phyloP scores from a whole-genome alignment of 2,113 vertebrate genomes.

The Pseudopodoces humilis region DNA sequence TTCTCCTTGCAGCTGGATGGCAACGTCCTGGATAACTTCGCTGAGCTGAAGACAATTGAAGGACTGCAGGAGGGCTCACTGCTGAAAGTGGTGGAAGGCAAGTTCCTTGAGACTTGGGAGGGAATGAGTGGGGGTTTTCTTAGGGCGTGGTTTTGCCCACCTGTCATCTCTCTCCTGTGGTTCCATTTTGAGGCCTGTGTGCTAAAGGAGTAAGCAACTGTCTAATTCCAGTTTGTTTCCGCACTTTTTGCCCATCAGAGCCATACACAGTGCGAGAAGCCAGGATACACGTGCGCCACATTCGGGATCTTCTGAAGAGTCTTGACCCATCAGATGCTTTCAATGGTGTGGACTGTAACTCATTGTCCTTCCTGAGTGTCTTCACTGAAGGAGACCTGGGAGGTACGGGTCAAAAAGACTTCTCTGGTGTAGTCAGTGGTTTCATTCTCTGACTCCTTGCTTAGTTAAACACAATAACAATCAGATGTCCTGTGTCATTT shows the following conservation, averaged over 20 bases:
- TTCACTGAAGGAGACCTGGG: conserved; percentile 97
- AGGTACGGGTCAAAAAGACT: conserved; percentile 74
- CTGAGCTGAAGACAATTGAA: conserved; percentile 96
- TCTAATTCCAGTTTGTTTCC: neutral
- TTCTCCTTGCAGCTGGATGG: conserved; percentile 97
- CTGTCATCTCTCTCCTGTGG: neutral
- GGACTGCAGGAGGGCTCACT: conserved; percentile 93
- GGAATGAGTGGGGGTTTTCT: neutral
- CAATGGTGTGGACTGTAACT: conserved; percentile 98
- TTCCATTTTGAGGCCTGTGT: neutral
- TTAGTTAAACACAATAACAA: neutral
- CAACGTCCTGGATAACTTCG: conserved; percentile 96
- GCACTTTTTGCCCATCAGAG: conserved; percentile 70
- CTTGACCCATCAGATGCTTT: conserved; percentile 96
- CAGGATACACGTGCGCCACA: conserved; percentile 95
- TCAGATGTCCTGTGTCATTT: neutral
- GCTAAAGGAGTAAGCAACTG: neutral
- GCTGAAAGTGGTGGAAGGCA: conserved; percentile 97
- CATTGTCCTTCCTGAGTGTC: conserved; percentile 92
- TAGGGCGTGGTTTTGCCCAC: neutral
- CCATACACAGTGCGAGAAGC: conserved; percentile 97
- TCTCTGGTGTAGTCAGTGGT: neutral
- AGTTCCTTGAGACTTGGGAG: neutral
- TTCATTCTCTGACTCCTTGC: neutral
- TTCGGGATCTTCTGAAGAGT: conserved; percentile 96